A percentile compares a stretch with the other conserved stretches of the same genome.
Evolutionary conservation across 2,113 vertebrate genomes (phyloP).

Genomic region (Eclectus roratus): DNA sequence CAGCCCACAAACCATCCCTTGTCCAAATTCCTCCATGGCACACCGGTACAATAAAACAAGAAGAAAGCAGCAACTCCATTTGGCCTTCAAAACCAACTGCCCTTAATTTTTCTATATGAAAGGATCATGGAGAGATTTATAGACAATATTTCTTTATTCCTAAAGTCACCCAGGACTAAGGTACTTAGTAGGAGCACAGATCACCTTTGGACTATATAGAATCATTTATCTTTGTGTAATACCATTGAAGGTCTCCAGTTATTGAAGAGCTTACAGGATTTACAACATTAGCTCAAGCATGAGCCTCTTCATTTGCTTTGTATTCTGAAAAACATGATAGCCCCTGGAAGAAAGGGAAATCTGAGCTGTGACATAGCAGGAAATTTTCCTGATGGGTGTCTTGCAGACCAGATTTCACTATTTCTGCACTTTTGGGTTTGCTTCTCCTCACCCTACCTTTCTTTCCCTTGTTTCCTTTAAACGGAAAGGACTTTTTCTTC

Average conservation of each 20-base stretch:
- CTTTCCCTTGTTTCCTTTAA: background rate
- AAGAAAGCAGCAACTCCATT: background rate
- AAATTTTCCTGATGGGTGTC: background rate
- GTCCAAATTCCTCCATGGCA: background rate
- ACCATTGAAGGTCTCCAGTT: background rate
- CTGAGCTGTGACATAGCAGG: background rate
- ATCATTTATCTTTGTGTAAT: background rate
- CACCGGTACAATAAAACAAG: background rate
- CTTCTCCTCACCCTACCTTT: background rate
- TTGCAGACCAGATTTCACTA: background rate
- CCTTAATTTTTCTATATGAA: background rate
- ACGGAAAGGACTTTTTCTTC: background rate
- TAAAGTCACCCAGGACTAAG: background rate
- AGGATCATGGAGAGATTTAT: background rate
- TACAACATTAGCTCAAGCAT: background rate
- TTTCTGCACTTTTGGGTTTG: background rate
- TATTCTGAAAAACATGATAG: background rate
- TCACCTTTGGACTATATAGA: background rate
- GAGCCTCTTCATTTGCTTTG: background rate
- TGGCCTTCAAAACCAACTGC: background rate
- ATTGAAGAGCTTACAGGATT: background rate
- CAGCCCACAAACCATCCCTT: background rate
- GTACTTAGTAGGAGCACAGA: background rate
- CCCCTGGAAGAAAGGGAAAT: background rate
- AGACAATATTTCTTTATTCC: background rate